These are phyloP conservation scores for Lonchura striata DNA, from an alignment of 2,113 vertebrate species.

Conservation along the genomic window DNA sequence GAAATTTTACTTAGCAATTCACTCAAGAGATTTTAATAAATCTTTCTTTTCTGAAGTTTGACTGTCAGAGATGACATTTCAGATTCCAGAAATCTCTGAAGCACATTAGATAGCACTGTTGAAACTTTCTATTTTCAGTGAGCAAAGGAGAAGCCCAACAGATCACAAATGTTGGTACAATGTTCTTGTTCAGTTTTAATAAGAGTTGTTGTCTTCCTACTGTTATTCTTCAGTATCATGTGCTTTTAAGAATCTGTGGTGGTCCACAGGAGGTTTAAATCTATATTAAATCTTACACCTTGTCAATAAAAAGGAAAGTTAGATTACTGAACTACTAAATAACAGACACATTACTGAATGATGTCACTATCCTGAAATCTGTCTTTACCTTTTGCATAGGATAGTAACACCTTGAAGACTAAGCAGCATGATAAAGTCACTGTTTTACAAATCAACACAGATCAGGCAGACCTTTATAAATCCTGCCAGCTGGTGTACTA, in stretches of 20 bases:
- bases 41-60: neutral
- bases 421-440: neutral
- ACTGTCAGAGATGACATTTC: neutral
- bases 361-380: neutral
- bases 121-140: neutral
- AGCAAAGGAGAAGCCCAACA: neutral
- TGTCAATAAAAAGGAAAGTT: neutral
- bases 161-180: neutral
- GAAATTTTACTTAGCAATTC: neutral
- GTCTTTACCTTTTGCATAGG: neutral
- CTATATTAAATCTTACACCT: neutral
- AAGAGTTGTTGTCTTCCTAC: neutral
- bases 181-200: neutral
- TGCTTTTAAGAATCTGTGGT: neutral
- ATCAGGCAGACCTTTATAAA: neutral
- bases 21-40: neutral
- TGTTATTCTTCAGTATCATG: neutral
- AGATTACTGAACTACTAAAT: neutral
- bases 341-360: neutral
- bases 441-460: neutral
- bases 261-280: neutral
- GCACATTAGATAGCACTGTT: neutral
- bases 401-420: constrained; percentile 28
- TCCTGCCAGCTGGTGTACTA: neutral
- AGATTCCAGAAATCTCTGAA: neutral